phyloP scores from a whole-genome alignment of 2,113 vertebrate genomes.

The Maccullochella peelii region DNA sequence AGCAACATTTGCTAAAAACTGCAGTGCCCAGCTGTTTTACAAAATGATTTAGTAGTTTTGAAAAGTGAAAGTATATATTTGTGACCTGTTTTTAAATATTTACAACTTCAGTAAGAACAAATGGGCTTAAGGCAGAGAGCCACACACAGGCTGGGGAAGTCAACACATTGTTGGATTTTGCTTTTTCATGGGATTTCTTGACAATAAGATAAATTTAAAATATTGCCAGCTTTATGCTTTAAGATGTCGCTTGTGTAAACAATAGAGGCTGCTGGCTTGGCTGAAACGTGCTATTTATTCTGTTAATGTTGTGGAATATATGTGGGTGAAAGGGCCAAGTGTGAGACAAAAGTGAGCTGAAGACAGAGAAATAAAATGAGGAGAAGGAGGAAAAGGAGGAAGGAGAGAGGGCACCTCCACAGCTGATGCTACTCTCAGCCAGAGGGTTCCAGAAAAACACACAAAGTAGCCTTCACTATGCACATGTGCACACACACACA shows the following conservation, averaged over 20 bases:
- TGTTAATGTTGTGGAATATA: slow-evolving; percentile 18
- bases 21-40: background rate
- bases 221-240: slow-evolving; percentile 3
- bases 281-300: slow-evolving; percentile 12
- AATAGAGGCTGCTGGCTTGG: slow-evolving; percentile 12
- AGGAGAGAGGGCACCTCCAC: slow-evolving; percentile 48
- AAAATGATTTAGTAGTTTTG: background rate
- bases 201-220: slow-evolving; percentile 14
- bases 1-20: background rate
- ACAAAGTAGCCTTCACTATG: slow-evolving; percentile 39
- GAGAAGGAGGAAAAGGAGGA: slow-evolving; percentile 36
- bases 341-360: slow-evolving; percentile 24
- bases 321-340: slow-evolving; percentile 3
- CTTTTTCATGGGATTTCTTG: background rate
- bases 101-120: background rate
- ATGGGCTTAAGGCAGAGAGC: background rate
- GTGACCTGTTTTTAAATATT: slow-evolving; percentile 7
- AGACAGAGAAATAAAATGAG: slow-evolving; percentile 21
- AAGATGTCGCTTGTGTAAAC: slow-evolving; percentile 1
- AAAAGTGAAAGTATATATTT: background rate
- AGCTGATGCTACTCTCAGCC: slow-evolving; percentile 73
- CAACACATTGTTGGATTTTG: background rate
- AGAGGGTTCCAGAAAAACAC: slow-evolving; percentile 60
- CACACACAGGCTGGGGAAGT: background rate
- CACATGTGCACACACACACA: slow-evolving; percentile 31